These are phyloP conservation scores for Pyrocoelia pectoralis DNA, from an alignment of 2,888 invertebrate species.

Conservation along the genomic window DNA sequence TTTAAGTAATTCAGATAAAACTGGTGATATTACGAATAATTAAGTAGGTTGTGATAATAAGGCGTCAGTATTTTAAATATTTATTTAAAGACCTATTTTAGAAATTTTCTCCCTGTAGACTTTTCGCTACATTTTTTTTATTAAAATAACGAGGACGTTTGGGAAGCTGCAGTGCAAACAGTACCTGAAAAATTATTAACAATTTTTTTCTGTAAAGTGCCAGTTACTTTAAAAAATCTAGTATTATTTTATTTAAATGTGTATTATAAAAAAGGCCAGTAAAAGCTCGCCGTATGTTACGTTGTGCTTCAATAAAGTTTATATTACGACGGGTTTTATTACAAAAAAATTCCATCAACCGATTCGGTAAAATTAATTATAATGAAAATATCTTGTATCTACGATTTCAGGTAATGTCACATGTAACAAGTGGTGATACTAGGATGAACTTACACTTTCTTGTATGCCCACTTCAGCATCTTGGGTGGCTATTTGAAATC, in stretches of 20 bases:
- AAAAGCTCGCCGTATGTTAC: slow-evolving; percentile 33
- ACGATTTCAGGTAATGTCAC: slow-evolving; percentile 20
- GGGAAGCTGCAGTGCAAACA: slow-evolving; percentile 20
- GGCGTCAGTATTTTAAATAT: slow-evolving; percentile 28
- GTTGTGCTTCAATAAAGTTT: slow-evolving; percentile 33
- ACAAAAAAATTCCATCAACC: neutral
- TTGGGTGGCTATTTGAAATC: slow-evolving; percentile 32
- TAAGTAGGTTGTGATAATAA: slow-evolving; percentile 31
- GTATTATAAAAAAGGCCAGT: slow-evolving; percentile 26
- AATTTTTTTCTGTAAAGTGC: slow-evolving; percentile 18
- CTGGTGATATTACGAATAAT: slow-evolving; percentile 35
- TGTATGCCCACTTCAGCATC: slow-evolving; percentile 26
- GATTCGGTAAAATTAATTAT: slow-evolving; percentile 18
- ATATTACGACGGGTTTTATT: slow-evolving; percentile 23
- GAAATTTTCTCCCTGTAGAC: neutral
- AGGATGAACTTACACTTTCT: slow-evolving; percentile 21
- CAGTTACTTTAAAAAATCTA: slow-evolving; percentile 28
- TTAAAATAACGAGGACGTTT: neutral
- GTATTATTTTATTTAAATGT: slow-evolving; percentile 32
- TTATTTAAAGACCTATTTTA: neutral
- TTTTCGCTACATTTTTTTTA: too few species aligned
- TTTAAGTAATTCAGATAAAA: slow-evolving; percentile 61
- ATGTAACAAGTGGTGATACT: slow-evolving; percentile 21
- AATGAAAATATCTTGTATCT: neutral
- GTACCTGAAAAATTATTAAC: slow-evolving; percentile 30